Evolutionary conservation across 1,140 invertebrate species (phyloP), one percentile per base, ranked within the genome.

Genomic region (Drosophila rhopaloa): DNA sequence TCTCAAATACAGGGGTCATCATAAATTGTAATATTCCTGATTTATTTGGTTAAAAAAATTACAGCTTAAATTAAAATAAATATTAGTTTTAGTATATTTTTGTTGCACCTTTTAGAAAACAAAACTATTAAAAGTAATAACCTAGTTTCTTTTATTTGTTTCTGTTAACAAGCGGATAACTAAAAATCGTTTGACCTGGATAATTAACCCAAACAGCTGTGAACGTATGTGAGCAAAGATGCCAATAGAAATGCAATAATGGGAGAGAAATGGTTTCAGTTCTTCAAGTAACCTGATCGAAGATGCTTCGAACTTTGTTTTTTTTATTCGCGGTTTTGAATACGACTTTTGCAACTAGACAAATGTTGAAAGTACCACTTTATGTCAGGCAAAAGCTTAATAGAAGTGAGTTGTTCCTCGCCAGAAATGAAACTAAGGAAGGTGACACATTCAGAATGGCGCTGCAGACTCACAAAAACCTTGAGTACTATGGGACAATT

Each of bases 401-500:
- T 4, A 16, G 5, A 13, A 51, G 37, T 43, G 14, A 48, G n/a
- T 32, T 56, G 0, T 66, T 80, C 24, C 9, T 72, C 4, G 13
- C 37, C 0, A 41, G 14, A 19, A 51, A 62, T 37, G 1, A 7
- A 35, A 32, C 62, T 7, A 6, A 16, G 10, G 41, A n/a, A 27
- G 19, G n/a, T 7, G 37, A 65, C 2, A 38, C 13, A 6, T 50
- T 76, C 8, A 24, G 48, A 1, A 16, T 84, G 5, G 8, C 40
- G n/a, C 56, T 85, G 1, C 24, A 59, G 4, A 75, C 56, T 24
- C 65, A 50, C 3, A 16, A 58, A 8, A 81, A 85, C 54, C 10
- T 81, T 9, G 81, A 81, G 47, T 85, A 78, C 27, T 85, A 59
- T 93, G 98, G 98, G 8, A 94, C 94, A 1, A 98, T 99, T 77